These are phyloP conservation scores for Halcyon chelicuti DNA, from an alignment of 2,797 vertebrate genomes.

Conservation along the genomic window DNA sequence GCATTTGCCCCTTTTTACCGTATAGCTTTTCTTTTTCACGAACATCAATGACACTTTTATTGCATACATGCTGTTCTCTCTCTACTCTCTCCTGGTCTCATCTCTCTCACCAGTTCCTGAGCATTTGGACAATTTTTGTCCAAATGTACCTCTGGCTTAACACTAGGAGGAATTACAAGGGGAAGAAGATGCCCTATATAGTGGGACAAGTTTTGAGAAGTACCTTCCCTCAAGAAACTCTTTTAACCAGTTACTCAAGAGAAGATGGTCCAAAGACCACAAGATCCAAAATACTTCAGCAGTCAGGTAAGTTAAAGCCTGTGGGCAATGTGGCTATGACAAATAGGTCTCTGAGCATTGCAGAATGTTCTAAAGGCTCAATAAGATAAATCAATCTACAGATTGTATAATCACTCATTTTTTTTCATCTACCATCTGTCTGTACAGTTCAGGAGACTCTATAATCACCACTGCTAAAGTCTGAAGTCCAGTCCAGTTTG, in stretches of 20 bases:
- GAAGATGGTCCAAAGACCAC: neutral
- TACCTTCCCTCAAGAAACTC: neutral
- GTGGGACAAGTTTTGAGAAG: neutral
- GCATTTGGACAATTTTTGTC: neutral
- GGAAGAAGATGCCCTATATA: neutral
- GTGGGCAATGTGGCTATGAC: neutral
- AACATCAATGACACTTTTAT: neutral
- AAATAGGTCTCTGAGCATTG: neutral
- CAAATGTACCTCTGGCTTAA: neutral
- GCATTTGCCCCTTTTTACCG: neutral
- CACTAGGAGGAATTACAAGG: neutral
- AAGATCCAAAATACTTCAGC: neutral
- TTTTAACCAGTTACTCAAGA: neutral
- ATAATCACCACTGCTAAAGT: neutral
- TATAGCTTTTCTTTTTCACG: neutral
- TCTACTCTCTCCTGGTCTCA: neutral
- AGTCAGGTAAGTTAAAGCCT: neutral
- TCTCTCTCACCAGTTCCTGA: neutral
- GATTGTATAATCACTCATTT: neutral
- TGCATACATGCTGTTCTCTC: fast-evolving
- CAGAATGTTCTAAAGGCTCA: neutral
- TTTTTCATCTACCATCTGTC: neutral
- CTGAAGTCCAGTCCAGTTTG: neutral
- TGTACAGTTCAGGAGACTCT: neutral
- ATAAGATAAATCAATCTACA: neutral